phyloP scores from a whole-genome alignment of 2,797 vertebrate genomes.

The Oreochromis grahami region DNA sequence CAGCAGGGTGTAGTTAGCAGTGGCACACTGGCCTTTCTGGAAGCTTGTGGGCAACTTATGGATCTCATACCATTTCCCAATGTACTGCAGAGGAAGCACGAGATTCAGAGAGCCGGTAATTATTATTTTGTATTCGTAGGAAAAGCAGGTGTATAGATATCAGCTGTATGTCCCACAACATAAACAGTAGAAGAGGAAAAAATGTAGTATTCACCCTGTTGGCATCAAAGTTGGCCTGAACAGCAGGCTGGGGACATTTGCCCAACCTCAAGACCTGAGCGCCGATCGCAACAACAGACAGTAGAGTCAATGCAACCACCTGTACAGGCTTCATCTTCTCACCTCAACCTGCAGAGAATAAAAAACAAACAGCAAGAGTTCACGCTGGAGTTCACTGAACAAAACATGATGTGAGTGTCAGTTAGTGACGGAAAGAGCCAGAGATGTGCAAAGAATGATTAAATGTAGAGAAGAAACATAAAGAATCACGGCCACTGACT shows the following conservation, averaged over 20 bases:
- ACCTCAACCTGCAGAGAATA: slow-evolving; percentile 15
- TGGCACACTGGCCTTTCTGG: slow-evolving; percentile 80
- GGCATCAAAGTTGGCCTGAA: slow-evolving; percentile 76
- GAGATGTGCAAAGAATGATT: not conserved
- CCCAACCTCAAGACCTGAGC: slow-evolving; percentile 73
- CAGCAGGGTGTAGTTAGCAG: slow-evolving; percentile 77
- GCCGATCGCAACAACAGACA: slow-evolving; percentile 56
- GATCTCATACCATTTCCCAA: slow-evolving; percentile 86
- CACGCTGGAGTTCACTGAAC: not conserved
- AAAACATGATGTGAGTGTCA: not conserved
- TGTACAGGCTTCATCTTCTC: slow-evolving; percentile 59
- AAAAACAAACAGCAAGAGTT: not conserved
- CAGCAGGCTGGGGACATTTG: slow-evolving; percentile 75
- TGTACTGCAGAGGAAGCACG: slow-evolving; percentile 70
- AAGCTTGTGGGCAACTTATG: slow-evolving; percentile 77
- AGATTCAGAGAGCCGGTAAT: not conserved
- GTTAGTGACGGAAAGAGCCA: not conserved
- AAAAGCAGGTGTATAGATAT: not conserved
- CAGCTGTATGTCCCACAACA: not conserved
- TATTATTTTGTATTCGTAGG: not conserved
- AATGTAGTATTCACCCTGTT: slow-evolving; percentile 40
- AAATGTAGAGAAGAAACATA: not conserved
- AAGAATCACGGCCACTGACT: not conserved
- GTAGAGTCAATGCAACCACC: slow-evolving; percentile 64
- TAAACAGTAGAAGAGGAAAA: not conserved